Conservation (phyloP, 35 echinoderm and acorn worm genomes). For the Hemicentrotus pulcherrimus region DNA sequence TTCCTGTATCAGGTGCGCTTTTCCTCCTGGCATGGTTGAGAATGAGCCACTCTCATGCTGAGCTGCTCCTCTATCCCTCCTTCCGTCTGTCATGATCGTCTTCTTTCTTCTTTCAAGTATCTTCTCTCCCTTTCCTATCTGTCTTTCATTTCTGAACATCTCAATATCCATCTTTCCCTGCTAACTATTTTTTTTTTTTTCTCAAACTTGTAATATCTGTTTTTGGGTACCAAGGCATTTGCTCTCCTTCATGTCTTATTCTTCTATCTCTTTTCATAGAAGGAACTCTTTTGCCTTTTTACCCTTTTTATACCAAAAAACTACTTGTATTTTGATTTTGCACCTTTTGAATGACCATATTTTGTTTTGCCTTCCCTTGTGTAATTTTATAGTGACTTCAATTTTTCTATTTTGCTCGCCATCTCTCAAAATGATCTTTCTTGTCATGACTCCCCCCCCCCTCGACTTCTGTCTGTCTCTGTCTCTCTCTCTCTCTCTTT, state of each 20-base stretch:
- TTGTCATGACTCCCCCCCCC: not conserved
- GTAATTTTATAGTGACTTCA: not conserved
- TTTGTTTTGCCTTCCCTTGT: not conserved
- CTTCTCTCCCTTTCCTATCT: not conserved
- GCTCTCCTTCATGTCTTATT: not conserved
- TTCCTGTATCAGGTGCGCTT: not conserved
- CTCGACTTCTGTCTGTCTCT: not conserved
- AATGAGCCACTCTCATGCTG: not conserved
- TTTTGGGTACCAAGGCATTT: not conserved
- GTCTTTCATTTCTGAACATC: not conserved
- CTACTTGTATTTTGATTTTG: not conserved
- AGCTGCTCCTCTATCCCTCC: not conserved
- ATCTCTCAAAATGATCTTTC: not conserved
- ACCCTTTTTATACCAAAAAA: too few relatives aligned
- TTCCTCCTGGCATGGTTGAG: not conserved
- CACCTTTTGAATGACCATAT: not conserved
- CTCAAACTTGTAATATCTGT: not conserved
- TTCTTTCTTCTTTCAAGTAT: not conserved
- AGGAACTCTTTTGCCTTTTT: not conserved
- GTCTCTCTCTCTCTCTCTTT: not conserved
- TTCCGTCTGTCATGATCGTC: not conserved
- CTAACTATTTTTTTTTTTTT: not conserved
- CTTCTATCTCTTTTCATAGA: not conserved
- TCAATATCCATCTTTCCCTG: not conserved
- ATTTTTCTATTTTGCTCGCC: not conserved